Evolutionary conservation across 92 coral and sea anemone species (phyloP).

Genomic region (Phenganax marumi): DNA sequence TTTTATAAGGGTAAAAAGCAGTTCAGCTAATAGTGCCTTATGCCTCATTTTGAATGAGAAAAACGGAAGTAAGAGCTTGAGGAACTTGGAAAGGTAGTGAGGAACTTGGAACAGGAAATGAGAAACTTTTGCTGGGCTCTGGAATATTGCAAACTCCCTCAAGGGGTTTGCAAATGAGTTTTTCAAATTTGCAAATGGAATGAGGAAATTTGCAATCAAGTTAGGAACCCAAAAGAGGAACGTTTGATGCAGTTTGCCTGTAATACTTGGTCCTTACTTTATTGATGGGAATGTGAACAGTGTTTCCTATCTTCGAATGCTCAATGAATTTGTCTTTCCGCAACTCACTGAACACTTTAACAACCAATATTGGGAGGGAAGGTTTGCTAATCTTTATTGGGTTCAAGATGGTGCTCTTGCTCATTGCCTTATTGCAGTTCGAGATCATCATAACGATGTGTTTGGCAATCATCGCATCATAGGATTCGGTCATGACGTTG

Average conservation of each 20-base stretch:
- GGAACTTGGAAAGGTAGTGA: no score
- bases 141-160: no score
- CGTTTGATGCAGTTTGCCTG: no score
- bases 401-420: conserved; percentile 1
- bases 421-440: conserved; percentile 1
- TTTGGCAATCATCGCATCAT: conserved; percentile 11
- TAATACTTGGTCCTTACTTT: background rate
- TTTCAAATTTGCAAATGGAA: no score
- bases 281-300: background rate
- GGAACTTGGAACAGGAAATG: background rate
- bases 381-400: conserved; percentile 2
- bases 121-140: background rate
- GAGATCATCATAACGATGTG: conserved; percentile 8
- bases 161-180: no score
- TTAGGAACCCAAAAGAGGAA: no score
- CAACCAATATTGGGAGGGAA: conserved; percentile 9
- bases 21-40: no score
- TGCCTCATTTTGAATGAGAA: no score
- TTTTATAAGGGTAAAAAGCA: no score
- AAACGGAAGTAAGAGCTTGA: no score
- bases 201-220: no score
- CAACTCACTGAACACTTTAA: background rate
- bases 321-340: conserved; percentile 14
- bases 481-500: conserved; percentile 5
- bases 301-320: background rate